Conservation (phyloP, 2,888 invertebrate genomes). For the Habrosyne pyritoides region DNA sequence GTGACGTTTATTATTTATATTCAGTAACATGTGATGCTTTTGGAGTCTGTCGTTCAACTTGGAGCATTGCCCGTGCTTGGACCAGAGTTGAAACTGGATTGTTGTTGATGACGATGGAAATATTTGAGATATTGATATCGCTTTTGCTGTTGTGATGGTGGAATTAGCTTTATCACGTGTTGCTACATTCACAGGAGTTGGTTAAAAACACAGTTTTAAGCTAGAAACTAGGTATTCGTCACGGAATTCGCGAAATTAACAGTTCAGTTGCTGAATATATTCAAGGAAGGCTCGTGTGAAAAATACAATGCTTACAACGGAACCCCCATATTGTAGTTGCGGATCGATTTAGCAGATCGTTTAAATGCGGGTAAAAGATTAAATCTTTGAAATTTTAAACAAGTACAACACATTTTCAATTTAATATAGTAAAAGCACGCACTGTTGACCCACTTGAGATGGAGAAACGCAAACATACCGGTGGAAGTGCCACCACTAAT, state of each 20-base stretch:
- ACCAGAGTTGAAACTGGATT: neutral
- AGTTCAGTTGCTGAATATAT: neutral
- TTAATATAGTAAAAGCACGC: neutral
- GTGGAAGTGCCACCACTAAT: no score
- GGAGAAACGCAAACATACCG: neutral
- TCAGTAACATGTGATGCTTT: neutral
- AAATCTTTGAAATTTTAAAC: neutral
- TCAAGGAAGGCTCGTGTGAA: neutral
- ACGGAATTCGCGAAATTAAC: neutral
- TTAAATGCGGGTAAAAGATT: neutral
- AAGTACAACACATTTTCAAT: neutral
- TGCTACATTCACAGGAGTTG: no score
- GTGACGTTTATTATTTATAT: conserved; percentile 25
- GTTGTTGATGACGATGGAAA: neutral
- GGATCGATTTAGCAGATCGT: neutral
- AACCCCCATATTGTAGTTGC: neutral
- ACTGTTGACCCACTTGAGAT: neutral
- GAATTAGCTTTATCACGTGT: no score
- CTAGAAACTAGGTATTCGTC: neutral
- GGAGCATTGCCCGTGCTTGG: neutral
- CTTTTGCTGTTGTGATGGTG: neutral
- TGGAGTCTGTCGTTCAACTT: neutral
- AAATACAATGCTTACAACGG: neutral
- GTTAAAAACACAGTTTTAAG: neutral
- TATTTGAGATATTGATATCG: neutral